Evolutionary conservation across 2,113 vertebrate genomes (phyloP).

Genomic region (Lontra canadensis): DNA sequence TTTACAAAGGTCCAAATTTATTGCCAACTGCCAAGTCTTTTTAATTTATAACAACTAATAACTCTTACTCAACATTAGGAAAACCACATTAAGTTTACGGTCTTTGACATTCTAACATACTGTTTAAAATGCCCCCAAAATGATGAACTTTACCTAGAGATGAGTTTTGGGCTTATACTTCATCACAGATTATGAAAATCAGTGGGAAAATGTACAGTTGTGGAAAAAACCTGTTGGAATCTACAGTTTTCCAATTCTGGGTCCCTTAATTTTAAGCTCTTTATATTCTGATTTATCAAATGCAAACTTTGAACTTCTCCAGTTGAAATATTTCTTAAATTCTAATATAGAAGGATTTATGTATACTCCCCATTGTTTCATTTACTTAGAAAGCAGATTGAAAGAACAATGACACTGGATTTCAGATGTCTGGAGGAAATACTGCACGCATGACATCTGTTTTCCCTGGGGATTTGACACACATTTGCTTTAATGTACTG

Average conservation of each 20-base stretch:
- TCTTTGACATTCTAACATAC: not conserved
- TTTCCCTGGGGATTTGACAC: not conserved
- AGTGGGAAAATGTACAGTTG: not conserved
- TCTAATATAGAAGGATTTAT: conserved; percentile 57
- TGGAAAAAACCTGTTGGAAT: not conserved
- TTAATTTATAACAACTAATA: conserved; percentile 21
- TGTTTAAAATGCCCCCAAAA: conserved; percentile 10
- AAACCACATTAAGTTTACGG: not conserved
- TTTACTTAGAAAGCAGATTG: conserved; percentile 63
- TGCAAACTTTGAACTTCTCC: conserved; percentile 17
- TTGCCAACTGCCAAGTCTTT: not conserved
- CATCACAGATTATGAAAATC: not conserved
- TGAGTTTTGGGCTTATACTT: not conserved
- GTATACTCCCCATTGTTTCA: not conserved
- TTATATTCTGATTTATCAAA: conserved; percentile 47
- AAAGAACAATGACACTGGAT: conserved; percentile 58
- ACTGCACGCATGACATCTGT: conserved; percentile 40
- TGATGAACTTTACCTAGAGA: not conserved
- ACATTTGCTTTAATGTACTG: conserved; percentile 67
- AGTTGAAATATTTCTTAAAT: not conserved
- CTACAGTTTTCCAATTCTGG: not conserved
- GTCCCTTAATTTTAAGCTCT: conserved; percentile 14
- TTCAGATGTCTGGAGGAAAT: conserved; percentile 74
- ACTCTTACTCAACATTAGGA: not conserved
- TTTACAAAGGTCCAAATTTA: not conserved